These are phyloP conservation scores for Lepus townsendii DNA, from an alignment of 2,797 vertebrate species.

Conservation along the genomic window DNA sequence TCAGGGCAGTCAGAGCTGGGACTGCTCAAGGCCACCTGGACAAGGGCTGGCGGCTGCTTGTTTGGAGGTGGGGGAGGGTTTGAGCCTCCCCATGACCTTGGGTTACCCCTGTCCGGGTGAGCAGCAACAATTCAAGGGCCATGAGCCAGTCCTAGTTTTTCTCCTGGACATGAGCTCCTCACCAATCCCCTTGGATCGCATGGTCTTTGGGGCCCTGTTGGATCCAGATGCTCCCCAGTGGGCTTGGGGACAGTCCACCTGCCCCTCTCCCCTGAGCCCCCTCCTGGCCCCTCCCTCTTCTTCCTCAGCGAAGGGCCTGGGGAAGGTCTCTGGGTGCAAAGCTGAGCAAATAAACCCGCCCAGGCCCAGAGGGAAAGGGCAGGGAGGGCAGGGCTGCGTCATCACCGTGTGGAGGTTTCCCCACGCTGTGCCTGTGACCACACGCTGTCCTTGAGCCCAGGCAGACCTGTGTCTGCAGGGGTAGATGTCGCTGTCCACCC, in stretches of 20 bases:
- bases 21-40: neutral
- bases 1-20: neutral
- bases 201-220: neutral
- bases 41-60: neutral
- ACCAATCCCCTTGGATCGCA: too few relatives aligned
- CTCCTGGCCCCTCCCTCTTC: neutral
- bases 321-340: slow-evolving; percentile 70
- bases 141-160: neutral
- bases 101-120: neutral
- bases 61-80: neutral
- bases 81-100: neutral
- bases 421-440: slow-evolving; percentile 45
- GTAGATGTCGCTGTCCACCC: neutral
- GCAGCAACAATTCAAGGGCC: neutral
- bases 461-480: too few relatives aligned
- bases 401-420: slow-evolving; percentile 67
- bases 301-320: neutral
- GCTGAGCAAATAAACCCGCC: slow-evolving; percentile 79
- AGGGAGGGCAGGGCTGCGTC: slow-evolving; percentile 64
- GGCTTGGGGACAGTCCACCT: neutral
- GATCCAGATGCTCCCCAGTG: neutral
- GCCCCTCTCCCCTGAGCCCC: too few relatives aligned
- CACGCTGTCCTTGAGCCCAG: neutral
- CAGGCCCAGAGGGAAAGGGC: neutral
- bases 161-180: neutral